phyloP scores from a whole-genome alignment of 2,888 invertebrate genomes.

The Campoplex nolae region DNA sequence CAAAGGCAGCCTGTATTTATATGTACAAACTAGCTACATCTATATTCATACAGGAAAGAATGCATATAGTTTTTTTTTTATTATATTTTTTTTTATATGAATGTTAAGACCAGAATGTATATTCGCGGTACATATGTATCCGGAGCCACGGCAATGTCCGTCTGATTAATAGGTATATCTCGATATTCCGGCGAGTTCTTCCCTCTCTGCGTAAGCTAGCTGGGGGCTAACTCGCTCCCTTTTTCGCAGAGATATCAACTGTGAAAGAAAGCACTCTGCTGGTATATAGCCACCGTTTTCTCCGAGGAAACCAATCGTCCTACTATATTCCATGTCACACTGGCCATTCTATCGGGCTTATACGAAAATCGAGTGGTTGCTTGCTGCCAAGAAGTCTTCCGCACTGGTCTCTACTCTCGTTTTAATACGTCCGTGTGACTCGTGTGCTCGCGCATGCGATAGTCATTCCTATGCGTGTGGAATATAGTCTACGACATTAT shows the following conservation, averaged over 20 bases:
- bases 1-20: conserved; percentile 23
- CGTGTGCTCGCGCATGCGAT: neutral
- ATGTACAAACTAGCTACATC: neutral
- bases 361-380: conserved; percentile 33
- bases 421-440: neutral
- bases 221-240: conserved; percentile 44
- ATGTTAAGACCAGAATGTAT: conserved; percentile 21
- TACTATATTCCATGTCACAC: conserved; percentile 39
- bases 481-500: conserved; percentile 16
- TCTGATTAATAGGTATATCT: conserved; percentile 66
- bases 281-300: conserved; percentile 20
- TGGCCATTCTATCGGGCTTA: conserved; percentile 33
- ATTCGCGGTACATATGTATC: conserved; percentile 44
- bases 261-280: conserved; percentile 22
- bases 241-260: conserved; percentile 48
- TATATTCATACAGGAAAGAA: neutral
- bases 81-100: too few species aligned
- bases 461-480: neutral
- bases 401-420: conserved; percentile 40
- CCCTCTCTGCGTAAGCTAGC: neutral
- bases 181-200: conserved; percentile 58
- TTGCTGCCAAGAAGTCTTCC: conserved; percentile 67
- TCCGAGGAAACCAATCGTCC: conserved; percentile 62
- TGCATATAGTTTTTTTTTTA: conserved; percentile 1
- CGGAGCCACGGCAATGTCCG: conserved; percentile 18